Base-by-base conservation (phyloP, 2,888 invertebrate genomes). In the Meteorus colon region DNA sequence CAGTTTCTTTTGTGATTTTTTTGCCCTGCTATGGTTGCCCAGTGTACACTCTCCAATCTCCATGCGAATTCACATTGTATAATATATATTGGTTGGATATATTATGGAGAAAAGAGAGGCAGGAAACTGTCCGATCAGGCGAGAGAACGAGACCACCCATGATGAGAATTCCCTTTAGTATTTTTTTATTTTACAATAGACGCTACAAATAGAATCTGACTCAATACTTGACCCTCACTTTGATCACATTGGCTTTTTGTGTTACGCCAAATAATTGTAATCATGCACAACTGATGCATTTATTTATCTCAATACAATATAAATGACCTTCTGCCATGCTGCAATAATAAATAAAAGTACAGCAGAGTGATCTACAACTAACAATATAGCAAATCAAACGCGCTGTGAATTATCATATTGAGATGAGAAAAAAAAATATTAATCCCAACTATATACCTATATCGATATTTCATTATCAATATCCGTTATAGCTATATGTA, bases 221-320 rank as follows among this genome's bases (percentile, higher is more conserved):
- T 66, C 66, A 66, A 66, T 66, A 66, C 37, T 66, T 66, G 66
- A 66, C 66, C 66, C 66, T 37, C 66, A 66, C 37, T 37, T 66
- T 41, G 12, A 24, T 24, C 34, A 10, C 37, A 55, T 55, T 55
- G 19, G 19, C 10, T 55, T 55, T 55, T 41, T 41, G 41, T 55
- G 19, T 41, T 66, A 66, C 66, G 66, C 66, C 37, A 24, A 66
- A 66, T 66, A 66, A 66, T 66, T 66, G 66, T 12, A 10, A 55
- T 16, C n/a, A n/a, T 55, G n/a, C 41, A 41, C 41, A 12, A 12
- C 55, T n/a, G 14, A n/a, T 55, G 55, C 55, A 41, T 41, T 41
- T 41, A 55, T 55, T 55, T 55, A 55, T 19, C 19, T n/a, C 55
- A 55, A 55, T 55, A 19, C 19, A 24, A 19, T 24, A 55, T 55